A percentile compares a stretch with the other conserved stretches of the same genome.
These are phyloP conservation scores for Anser brachyrhynchus DNA, from an alignment of 2,113 vertebrate species.

Conservation along the genomic window DNA sequence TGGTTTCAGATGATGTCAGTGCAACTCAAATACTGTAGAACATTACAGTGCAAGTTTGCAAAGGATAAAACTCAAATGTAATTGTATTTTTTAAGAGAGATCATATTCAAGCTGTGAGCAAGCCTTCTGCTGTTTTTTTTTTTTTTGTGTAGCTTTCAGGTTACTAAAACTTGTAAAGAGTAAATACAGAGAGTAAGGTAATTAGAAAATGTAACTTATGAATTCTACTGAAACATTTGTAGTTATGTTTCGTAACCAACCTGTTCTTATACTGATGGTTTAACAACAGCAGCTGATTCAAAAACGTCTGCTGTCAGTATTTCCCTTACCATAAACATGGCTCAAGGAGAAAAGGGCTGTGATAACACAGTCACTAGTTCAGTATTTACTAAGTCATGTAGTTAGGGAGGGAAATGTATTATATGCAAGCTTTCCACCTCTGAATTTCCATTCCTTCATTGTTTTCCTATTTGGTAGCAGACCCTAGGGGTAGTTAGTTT, in stretches of 20 bases:
- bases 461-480: not conserved
- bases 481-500: not conserved
- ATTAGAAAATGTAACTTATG: not conserved
- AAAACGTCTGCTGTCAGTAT: not conserved
- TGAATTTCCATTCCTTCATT: not conserved
- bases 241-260: not conserved
- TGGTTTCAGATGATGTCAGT: not conserved
- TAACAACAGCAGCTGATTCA: not conserved
- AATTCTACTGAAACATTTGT: not conserved
- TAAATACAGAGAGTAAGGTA: not conserved
- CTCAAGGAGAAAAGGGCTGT: not conserved
- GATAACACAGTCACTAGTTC: not conserved
- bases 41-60: not conserved
- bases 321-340: not conserved
- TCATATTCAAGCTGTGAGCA: not conserved
- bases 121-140: not conserved
- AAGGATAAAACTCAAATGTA: not conserved
- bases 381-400: not conserved
- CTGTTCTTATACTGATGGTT: not conserved
- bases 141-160: not conserved
- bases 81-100: not conserved
- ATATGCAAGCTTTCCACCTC: not conserved
- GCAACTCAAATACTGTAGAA: not conserved
- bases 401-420: not conserved
- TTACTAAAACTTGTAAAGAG: not conserved